Evolutionary conservation across 2,888 invertebrate genomes (phyloP).

Genomic region (Monopis laevigella): DNA sequence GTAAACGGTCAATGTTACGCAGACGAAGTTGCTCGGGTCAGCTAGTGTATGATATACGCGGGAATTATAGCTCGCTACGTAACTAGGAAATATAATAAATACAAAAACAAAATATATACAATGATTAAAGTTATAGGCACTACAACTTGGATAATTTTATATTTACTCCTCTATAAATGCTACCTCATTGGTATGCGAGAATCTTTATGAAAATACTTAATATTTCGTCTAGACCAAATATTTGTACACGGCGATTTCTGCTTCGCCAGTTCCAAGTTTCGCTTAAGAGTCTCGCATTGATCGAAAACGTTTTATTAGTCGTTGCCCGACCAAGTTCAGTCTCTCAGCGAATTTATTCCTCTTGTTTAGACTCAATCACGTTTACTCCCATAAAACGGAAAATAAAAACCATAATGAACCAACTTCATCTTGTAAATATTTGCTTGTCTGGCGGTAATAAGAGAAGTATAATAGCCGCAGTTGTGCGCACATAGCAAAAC

Average conservation of each 20-base stretch:
- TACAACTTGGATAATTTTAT: too few species aligned
- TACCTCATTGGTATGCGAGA: slow-evolving; percentile 6
- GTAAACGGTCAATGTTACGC: too few species aligned
- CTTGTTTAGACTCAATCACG: slow-evolving; percentile 57
- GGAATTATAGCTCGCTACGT: too few species aligned
- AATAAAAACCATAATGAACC: slow-evolving; percentile 54
- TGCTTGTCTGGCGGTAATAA: slow-evolving; percentile 33
- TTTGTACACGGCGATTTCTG: slow-evolving; percentile 34
- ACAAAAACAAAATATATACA: too few species aligned
- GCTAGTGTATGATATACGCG: too few species aligned
- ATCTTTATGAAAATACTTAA: slow-evolving; percentile 49
- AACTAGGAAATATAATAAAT: too few species aligned
- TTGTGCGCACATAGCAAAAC: slow-evolving; percentile 26
- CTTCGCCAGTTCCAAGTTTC: slow-evolving; percentile 45
- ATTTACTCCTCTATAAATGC: too few species aligned
- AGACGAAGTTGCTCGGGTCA: too few species aligned
- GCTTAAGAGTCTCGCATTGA: slow-evolving; percentile 41
- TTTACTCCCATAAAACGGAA: slow-evolving; percentile 42
- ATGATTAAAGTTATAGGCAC: too few species aligned
- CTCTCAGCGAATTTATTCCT: slow-evolving; percentile 36
- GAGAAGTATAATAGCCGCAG: slow-evolving; percentile 29
- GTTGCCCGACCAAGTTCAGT: slow-evolving; percentile 26
- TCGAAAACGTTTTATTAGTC: slow-evolving; percentile 43
- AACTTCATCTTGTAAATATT: slow-evolving; percentile 52
- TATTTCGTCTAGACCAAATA: slow-evolving; percentile 60